Evolutionary conservation across 2,113 vertebrate species (phyloP), one percentile per base, ranked within the genome.

Genomic region (Eulemur rufifrons): DNA sequence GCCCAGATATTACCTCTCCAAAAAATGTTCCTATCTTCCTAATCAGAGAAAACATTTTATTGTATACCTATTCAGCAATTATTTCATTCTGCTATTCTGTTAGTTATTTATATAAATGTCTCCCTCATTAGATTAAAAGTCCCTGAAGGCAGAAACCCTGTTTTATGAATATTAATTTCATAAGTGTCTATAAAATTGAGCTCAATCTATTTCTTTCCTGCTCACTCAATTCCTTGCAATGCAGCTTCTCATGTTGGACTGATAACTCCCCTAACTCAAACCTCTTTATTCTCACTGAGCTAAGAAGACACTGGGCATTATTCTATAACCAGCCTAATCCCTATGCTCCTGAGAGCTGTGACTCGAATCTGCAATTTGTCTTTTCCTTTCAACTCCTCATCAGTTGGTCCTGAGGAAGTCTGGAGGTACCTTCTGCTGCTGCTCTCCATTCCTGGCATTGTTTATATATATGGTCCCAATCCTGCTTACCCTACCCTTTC

Each of bases 221-320:
- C 18, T n/a, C 2, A 84, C 25, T 42, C n/a, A 91, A 64, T 86
- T 77, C 45, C 61, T 82, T 92, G 10, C 14, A 91, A 81, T 68
- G n/a, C 21, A 59, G 10, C 23, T 76, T 73, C 39, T 85, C 84
- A 77, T 27, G n/a, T 3, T 78, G 69, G 13, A 86, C 73, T 90
- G 47, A 12, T 71, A 96, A 93, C 63, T 93, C 1, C 42, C 63
- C 37, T 59, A 96, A 73, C 50, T 91, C 87, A 94, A 85, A 96
- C 17, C 34, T 71, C 34, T 89, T 68, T 61, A 13, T 76, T 89
- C 80, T 59, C 56, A 91, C 18, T 50, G 17, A 92, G 47, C 56
- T 37, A 96, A 77, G 66, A 92, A 37, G 45, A 90, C n/a, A 68
- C 4, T 32, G 39, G 74, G 18, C 7, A 5, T 84, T 89, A 80